These are phyloP conservation scores for Idris sp. DNA, from an alignment of 1,140 invertebrate genomes.

Conservation along the genomic window DNA sequence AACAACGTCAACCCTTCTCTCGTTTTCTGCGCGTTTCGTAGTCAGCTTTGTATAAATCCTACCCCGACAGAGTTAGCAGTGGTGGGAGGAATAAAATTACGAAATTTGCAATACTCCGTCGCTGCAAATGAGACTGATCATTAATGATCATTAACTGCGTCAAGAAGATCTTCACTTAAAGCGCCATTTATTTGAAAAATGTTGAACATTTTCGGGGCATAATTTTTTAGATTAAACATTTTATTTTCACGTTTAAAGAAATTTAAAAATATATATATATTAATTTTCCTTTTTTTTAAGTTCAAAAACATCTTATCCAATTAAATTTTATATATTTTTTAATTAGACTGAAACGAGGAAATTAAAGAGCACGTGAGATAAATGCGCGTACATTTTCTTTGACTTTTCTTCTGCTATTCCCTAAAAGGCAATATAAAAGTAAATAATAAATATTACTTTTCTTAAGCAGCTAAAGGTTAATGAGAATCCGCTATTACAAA, in stretches of 20 bases:
- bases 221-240: too few species aligned
- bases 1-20: constrained; percentile 18
- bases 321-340: constrained; percentile 33
- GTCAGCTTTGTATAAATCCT: constrained; percentile 34
- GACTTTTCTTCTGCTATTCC: neutral
- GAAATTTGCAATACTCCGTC: constrained; percentile 46
- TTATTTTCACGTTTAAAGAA: too few species aligned
- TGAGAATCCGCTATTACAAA: constrained; percentile 2
- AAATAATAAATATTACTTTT: constrained; percentile 6
- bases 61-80: neutral
- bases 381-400: constrained; percentile 19
- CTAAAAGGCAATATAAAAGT: neutral
- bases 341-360: constrained; percentile 25
- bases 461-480: neutral
- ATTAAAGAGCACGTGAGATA: constrained; percentile 28
- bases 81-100: constrained; percentile 50
- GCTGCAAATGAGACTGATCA: constrained; percentile 49
- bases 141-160: constrained; percentile 47
- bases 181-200: constrained; percentile 11
- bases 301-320: neutral
- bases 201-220: neutral
- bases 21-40: constrained; percentile 6
- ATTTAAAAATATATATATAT: too few species aligned
- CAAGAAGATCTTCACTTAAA: constrained; percentile 20
- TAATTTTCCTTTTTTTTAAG: too few species aligned